Evolutionary conservation across 2,888 invertebrate species (phyloP), one percentile per base, ranked within the genome.

Genomic region (Leucophenga maculata): DNA sequence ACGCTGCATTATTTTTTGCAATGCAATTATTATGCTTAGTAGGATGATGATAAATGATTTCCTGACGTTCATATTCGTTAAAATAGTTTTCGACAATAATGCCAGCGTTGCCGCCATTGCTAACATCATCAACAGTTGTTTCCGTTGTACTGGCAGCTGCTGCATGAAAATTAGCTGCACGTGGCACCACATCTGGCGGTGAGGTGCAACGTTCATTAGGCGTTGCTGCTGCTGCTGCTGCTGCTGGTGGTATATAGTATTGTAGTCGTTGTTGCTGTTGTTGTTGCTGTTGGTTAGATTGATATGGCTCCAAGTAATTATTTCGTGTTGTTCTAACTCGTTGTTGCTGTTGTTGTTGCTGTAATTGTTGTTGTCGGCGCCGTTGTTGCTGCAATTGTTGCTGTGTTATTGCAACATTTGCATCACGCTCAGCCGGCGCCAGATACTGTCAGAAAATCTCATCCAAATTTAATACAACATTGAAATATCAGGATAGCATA

Each of bases 391-490:
- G 69, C 13, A 66, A 70, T 1, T 70, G 69, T 59, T 65, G 69
- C 62, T 70, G 71, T n/a, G 71, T 16, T 59, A 50, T 52, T 16
- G 71, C 44, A 26, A 44, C 64, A 64, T 69, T 70, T 54, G 54
- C 64, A 20, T 13, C 64, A n/a, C 69, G 72, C 65, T 73, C 75
- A 69, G 78, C 68, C 81, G 86, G 85, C 83, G 83, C 82, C 82
- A 86, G 84, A 81, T 87, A 85, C 76, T 87, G 88, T 87, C 88
- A 89, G 87, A 88, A 87, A 86, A 88, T 85, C 78, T 86, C 86
- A 84, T 88, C 86, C 79, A 87, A 83, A 87, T 88, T 88, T 84
- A 88, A 85, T 86, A 88, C 85, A 87, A 88, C 87, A 87, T 89
- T 85, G 85, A 87, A 86, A 85, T 88, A 88, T 89, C 88, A 89